These are phyloP conservation scores for Metellina segmentata DNA, from an alignment of 2,888 invertebrate species.

Conservation along the genomic window DNA sequence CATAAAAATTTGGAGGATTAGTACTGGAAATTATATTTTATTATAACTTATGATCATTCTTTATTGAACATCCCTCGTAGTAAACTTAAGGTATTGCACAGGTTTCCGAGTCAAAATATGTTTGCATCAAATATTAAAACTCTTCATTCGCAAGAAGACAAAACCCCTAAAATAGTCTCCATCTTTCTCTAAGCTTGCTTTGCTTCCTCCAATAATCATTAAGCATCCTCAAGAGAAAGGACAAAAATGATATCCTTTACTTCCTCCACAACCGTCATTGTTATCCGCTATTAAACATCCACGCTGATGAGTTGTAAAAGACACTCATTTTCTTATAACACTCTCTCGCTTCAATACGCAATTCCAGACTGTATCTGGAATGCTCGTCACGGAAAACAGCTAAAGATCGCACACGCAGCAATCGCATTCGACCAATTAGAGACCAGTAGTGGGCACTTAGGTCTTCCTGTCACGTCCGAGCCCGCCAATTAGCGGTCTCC, in stretches of 20 bases:
- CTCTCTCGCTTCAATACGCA: background rate
- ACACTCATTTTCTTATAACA: background rate
- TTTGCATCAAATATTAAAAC: too few species aligned
- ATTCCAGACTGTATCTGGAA: background rate
- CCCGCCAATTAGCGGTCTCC: slow-evolving; percentile 62
- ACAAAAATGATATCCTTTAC: background rate
- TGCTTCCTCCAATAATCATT: background rate
- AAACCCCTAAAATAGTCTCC: background rate
- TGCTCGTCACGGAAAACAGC: slow-evolving; percentile 38
- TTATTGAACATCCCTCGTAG: too few species aligned
- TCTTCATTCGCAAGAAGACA: too few species aligned
- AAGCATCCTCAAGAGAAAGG: background rate
- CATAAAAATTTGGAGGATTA: too few species aligned
- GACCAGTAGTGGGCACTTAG: slow-evolving; percentile 19
- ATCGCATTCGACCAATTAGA: slow-evolving; percentile 70
- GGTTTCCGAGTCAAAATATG: too few species aligned
- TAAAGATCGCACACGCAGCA: slow-evolving; percentile 61
- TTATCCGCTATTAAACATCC: slow-evolving; percentile 11
- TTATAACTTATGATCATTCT: too few species aligned
- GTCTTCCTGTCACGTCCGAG: slow-evolving; percentile 61
- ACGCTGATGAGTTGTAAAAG: slow-evolving; percentile 7
- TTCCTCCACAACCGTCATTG: slow-evolving; percentile 6
- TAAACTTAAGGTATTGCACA: too few species aligned
- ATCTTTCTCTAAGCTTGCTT: background rate
- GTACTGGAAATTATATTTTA: too few species aligned